Conservation (phyloP, 2,113 vertebrate genomes). For the Scopus umbretta region DNA sequence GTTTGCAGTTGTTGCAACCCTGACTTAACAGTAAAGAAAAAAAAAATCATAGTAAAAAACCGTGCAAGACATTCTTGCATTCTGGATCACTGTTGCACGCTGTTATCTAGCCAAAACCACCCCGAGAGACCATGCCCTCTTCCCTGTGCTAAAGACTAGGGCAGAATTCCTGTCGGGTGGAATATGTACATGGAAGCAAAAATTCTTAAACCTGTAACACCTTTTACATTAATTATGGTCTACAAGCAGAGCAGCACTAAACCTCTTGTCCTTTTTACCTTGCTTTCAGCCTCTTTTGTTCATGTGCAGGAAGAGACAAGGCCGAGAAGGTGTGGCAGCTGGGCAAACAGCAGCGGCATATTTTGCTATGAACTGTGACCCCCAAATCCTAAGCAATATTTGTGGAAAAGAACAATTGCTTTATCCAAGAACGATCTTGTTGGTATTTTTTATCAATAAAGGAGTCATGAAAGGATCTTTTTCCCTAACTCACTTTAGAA, state of each 20-base stretch:
- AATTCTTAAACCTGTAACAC: background rate
- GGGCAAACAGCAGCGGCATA: constrained; percentile 9
- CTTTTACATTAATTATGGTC: background rate
- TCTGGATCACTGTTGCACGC: background rate
- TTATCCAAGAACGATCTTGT: background rate
- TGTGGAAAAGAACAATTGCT: background rate
- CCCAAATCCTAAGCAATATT: background rate
- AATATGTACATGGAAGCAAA: background rate
- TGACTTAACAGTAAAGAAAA: background rate
- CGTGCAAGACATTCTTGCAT: background rate
- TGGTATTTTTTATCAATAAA: background rate
- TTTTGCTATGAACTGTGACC: constrained; percentile 26
- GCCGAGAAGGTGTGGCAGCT: constrained; percentile 10
- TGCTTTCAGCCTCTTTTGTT: background rate
- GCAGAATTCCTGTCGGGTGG: background rate
- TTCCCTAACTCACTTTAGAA: background rate
- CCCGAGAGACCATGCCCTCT: background rate
- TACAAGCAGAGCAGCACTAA: background rate
- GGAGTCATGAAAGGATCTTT: background rate
- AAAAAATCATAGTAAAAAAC: background rate
- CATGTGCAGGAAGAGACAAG: background rate
- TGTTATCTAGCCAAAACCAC: background rate
- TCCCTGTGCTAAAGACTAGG: background rate
- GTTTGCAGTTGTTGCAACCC: background rate
- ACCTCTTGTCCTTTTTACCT: background rate